Evolutionary conservation across 2,113 vertebrate species (phyloP), one percentile per base, ranked within the genome.

Genomic region (Puntigrus tetrazona): DNA sequence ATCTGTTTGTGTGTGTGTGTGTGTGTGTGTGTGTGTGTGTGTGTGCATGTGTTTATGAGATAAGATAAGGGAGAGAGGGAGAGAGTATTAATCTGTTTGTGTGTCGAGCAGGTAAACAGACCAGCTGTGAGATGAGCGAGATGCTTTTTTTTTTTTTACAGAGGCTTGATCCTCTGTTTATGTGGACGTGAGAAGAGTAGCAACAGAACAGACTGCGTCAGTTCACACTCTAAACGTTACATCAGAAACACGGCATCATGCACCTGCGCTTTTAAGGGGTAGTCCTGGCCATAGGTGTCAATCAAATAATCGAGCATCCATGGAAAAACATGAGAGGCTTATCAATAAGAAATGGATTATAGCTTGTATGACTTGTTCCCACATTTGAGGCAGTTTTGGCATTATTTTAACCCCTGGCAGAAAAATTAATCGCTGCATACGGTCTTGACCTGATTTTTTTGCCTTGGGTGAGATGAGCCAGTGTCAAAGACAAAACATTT

Each of bases 101-200:
- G 80, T 70, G 65, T 70, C 31, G 36, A 25, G 45, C 80, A 82
- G 80, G 80, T 82, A 82, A 82, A 82, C 63, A 82, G 65, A 82
- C 45, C 65, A 72, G 45, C 45, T 70, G 80, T 52, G 65, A 82
- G 80, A 70, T 82, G 80, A 70, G 80, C 43, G 27, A 82, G 65
- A 82, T 82, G 80, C 63, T 25, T 81, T 82, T 70, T 47, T 52
- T 25, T 81, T 82, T 70, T 47, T 52, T 82, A 82, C 63, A 45
- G 45, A 52, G 22, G 27, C 80, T 70, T 70, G 79, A 81, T 81
- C 65, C 22, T 38, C 47, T 70, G 80, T 82, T 82, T 50, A 52
- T 82, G 27, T 70, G 65, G 79, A 82, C 79, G 79, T 70, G 79
- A 72, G 80, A 82, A 70, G 80, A 34, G 80, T 82, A 70, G 80